Evolutionary conservation across 2,888 invertebrate species (phyloP), one percentile per base, ranked within the genome.

Genomic region (Drosophila suboccidentalis): DNA sequence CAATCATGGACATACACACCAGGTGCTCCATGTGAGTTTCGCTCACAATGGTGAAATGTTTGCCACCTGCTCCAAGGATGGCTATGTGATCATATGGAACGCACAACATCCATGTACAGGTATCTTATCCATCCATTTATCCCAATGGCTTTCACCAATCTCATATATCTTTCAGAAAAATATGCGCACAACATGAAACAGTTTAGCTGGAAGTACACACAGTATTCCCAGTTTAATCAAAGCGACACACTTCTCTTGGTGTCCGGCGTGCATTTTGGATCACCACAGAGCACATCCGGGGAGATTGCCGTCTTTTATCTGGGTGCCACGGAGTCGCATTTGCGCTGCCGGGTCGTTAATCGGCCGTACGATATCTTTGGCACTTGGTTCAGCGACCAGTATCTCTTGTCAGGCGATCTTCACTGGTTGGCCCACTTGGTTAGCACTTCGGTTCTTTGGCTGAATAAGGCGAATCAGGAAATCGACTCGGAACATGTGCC

Each of bases 281-380:
- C 91, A 3, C 94, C 95, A 0, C 95, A 96, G 78, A 96, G 95
- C 83, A 97, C 96, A 1, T 96, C 96, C 0, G 97, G 97, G 10
- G 97, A 97, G 94, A 97, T 97, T 69, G 97, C 96, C n/a, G 96
- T 97, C 13, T 97, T 97, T 90, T 95, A 94, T 91, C 92, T 97
- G 53, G 94, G 90, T n/a, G 89, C 81, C 5, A 89, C 94, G 91
- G 94, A 94, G 59, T 96, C 96, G 84, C 93, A 94, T 76, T 93
- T 96, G 38, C 95, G 96, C 80, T 96, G 96, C 85, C 93, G 96
- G 54, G 96, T 97, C 8, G 94, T 95, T 51, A 97, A 97, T 93
- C 96, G 96, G 82, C 97, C 97, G 0, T 97, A 97, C 87, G 97
- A 97, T 91, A 96, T 97, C 76, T 97, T 97, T 93, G 97, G 97